These are phyloP conservation scores for Esox niger DNA, from an alignment of 2,113 vertebrate genomes.

Conservation along the genomic window DNA sequence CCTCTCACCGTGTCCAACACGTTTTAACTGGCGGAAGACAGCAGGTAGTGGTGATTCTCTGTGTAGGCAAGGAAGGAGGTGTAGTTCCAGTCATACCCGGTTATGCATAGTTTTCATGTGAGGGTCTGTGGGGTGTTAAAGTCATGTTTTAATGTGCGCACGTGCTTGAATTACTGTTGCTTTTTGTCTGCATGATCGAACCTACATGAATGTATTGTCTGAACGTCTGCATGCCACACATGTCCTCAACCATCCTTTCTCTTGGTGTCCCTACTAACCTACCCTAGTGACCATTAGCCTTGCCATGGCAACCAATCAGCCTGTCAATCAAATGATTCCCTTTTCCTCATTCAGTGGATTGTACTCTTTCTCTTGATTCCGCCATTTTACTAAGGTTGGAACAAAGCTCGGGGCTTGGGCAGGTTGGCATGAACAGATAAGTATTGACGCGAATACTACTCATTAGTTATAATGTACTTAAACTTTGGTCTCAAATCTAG, in stretches of 20 bases:
- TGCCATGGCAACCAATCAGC: slow-evolving; percentile 80
- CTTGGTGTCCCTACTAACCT: slow-evolving; percentile 53
- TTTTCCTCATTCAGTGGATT: slow-evolving; percentile 67
- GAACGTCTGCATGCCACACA: slow-evolving; percentile 40
- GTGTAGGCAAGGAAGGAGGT: background rate
- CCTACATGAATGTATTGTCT: slow-evolving; percentile 38
- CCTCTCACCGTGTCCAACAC: slow-evolving; percentile 5
- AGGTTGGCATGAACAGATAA: slow-evolving; percentile 7
- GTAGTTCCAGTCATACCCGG: slow-evolving; percentile 12
- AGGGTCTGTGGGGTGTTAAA: background rate
- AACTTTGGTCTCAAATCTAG: background rate
- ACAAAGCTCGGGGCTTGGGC: slow-evolving; percentile 16
- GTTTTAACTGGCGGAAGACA: background rate
- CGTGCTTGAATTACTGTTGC: slow-evolving; percentile 16
- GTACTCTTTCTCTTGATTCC: slow-evolving; percentile 63
- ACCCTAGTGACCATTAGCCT: slow-evolving; percentile 40
- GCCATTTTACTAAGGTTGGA: background rate
- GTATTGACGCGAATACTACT: background rate
- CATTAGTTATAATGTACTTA: background rate
- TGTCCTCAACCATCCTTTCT: background rate
- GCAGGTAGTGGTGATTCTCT: background rate
- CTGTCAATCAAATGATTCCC: slow-evolving; percentile 50
- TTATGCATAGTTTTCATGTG: background rate
- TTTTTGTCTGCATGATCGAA: slow-evolving; percentile 20
- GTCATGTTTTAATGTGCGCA: background rate